Base-by-base conservation (phyloP, 1,140 invertebrate genomes). In the Geopemphigus sp. region DNA sequence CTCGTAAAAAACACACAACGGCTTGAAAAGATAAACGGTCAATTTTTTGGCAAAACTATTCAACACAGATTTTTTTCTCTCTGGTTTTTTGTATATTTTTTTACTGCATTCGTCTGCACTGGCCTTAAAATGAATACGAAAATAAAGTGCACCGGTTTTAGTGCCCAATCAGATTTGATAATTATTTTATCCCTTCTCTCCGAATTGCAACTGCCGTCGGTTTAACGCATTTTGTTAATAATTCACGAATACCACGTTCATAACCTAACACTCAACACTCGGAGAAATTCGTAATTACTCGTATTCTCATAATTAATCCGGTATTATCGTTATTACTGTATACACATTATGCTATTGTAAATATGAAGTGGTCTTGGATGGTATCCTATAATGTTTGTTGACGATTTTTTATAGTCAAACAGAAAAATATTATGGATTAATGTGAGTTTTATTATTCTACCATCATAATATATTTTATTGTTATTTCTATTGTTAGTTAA, bases 11-110 rank as follows among this genome's bases (percentile, higher is more conserved):
- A 61, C 57, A 50, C n/a, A 14, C 39, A 61, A 61, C 74, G 74
- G 74, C 74, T 39, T 59, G 74, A 78, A 78, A 78, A 78, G 74
- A 78, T 78, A 78, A 78, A 78, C 57, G 57, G 57, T 39, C 39
- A 72, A 72, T 72, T 72, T 66, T 54, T 72, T 72, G 68, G 68
- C 68, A 54, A 72, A 72, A 72, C 53, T 72, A 53, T 68, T 68
- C 45, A 50, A 68, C 68, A 29, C 24, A 24, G 50, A 72, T 70
- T 70, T 70, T 53, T 72, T 17, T 50, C 12, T 70, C 15, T 68
- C 19, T 24, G 26, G 14, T 26, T 70, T 26, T 19, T n/a, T 26
- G 17, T 32, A 50, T 70, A 26, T 24, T n/a, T n/a, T n/a, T 70
- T 50, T 70, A 53, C 15, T 72, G 68, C 68, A 72, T 3, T 54